Base-by-base conservation (phyloP, 2,797 vertebrate genomes). In the Mormyrus proboscirostris region DNA sequence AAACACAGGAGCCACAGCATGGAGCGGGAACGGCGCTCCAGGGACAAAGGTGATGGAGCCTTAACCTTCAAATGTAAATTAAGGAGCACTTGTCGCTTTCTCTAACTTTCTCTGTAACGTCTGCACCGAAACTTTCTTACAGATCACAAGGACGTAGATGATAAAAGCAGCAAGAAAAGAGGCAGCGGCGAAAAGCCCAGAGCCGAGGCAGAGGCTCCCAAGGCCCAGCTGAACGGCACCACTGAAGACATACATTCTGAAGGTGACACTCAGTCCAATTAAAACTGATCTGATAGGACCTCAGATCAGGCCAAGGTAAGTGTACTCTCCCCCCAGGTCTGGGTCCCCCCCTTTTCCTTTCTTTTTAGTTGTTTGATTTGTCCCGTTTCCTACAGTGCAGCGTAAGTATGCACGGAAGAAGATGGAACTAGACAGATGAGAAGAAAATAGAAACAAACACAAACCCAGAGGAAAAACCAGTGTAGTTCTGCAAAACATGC, bases 221-320 rank as follows among this genome's bases (percentile, higher is more conserved):
- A 97, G 96, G 97, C 96, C 95, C 97, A 98, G 96, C 96, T 98
- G 95, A 99, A 99, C 94, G 98, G 98, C 97, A 98, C 96, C 96
- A 95, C 93, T 92, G 96, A 99, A 98, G 97, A 98, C 97, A 96
- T 98, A 96, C 98, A 99, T 97, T 99, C 98, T 99, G 98, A 99
- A 99, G 98, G 99, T 99, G 98, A 99, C 99, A 99, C 98, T 99
- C 99, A 99, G 98, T 99, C 99, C 99, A 99, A 99, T 99, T 99
- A 99, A 99, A 99, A 99, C 99, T 99, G 98, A 99, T 99, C 98
- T 99, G 98, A 99, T 99, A 98, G 97, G 98, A 98, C 98, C 98
- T 99, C 98, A 99, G 98, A 99, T 99, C 99, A 98, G 98, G 96
- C 97, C 97, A 97, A 96, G 96, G 96, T 97, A 96, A 96, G 96